These are phyloP conservation scores for Erinaceus europaeus DNA, from an alignment of 2,113 vertebrate species.

Conservation along the genomic window DNA sequence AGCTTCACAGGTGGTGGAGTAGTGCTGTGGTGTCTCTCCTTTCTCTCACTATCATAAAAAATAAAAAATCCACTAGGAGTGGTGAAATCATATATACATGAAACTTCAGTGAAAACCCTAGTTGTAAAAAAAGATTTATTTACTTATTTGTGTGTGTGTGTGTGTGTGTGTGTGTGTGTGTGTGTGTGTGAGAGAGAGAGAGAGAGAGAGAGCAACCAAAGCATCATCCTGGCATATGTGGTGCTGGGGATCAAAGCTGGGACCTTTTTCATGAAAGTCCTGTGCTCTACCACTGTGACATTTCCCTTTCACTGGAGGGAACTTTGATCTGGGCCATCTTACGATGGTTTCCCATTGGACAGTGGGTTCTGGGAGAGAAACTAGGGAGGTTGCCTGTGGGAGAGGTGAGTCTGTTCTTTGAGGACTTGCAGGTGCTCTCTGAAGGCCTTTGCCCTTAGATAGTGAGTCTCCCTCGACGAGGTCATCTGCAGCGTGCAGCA, in stretches of 20 bases:
- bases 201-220: too few relatives aligned
- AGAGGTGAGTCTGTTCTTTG: background rate
- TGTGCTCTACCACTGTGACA: too few relatives aligned
- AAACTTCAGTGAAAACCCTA: too few relatives aligned
- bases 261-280: background rate
- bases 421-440: background rate
- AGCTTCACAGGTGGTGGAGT: too few relatives aligned
- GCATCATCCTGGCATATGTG: background rate
- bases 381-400: conserved; percentile 13
- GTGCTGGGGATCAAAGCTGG: background rate
- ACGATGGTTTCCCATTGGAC: background rate
- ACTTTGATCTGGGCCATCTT: conserved; percentile 8
- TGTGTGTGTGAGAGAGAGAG: too few relatives aligned
- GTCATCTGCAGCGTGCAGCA: background rate
- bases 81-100: too few relatives aligned
- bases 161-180: too few relatives aligned
- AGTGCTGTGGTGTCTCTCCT: too few relatives aligned
- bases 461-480: background rate
- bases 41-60: too few relatives aligned
- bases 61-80: too few relatives aligned
- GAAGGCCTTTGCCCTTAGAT: background rate
- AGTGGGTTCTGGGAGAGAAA: background rate
- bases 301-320: background rate
- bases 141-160: too few relatives aligned
- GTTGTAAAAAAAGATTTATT: too few relatives aligned